Evolutionary conservation across 2,888 invertebrate genomes (phyloP), one percentile per base, ranked within the genome.

Genomic region (Calameuta idolon): DNA sequence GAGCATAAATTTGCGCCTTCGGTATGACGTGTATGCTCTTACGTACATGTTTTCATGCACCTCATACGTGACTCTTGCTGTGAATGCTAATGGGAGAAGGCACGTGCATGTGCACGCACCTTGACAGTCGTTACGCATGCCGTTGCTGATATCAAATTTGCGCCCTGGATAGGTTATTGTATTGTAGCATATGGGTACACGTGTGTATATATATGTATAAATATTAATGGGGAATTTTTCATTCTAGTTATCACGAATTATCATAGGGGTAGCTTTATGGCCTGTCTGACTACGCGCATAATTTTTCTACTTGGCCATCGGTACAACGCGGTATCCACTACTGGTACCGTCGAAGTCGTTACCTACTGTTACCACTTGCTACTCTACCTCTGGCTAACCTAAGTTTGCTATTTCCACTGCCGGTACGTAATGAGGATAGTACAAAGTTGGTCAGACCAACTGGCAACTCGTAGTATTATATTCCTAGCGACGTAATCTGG

Each of bases 401-500:
- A 23, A 55, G 23, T 9, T 71, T 81, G 83, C 87, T 88, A 85
- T 87, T 86, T 88, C 85, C 80, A 86, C 86, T 83, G 83, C 75
- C 81, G 80, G 76, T 81, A 85, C 81, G 81, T 80, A 83, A 85
- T 81, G 83, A 82, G 81, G 85, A 84, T 85, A 78, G 80, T 69
- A 69, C 71, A 83, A 86, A 85, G 86, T 87, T 85, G 87, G 87
- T 86, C 87, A 82, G 83, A 81, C 79, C 79, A 79, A 78, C 81
- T 78, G 78, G 84, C 82, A 81, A 80, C 34, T 33, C 12, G 74
- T 40, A 37, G 74, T 82, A 81, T 79, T 79, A 83, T 87, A 85
- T 86, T 86, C 86, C 85, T 87, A 85, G 82, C 79, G 55, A 74
- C 78, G 80, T 68, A 80, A 90, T 87, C 87, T 88, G 86, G 90